These are phyloP conservation scores for Talpa occidentalis DNA, from an alignment of 2,113 vertebrate species.

Conservation along the genomic window DNA sequence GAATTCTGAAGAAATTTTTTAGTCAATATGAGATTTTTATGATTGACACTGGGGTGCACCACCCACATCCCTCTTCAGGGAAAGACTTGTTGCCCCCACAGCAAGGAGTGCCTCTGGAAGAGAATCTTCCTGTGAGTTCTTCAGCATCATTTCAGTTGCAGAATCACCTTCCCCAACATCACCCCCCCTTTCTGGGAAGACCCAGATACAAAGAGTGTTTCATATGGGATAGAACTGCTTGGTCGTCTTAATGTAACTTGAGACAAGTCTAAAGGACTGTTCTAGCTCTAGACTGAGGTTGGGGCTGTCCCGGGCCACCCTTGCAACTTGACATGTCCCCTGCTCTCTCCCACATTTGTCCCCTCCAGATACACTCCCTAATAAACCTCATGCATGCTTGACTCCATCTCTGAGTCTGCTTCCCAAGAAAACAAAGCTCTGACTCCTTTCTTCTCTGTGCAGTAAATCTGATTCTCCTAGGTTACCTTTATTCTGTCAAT, in stretches of 20 bases:
- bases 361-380: not conserved
- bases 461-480: not conserved
- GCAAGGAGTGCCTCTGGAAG: not conserved
- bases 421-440: not conserved
- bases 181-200: not conserved
- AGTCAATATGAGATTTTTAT: constrained; percentile 5
- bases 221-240: not conserved
- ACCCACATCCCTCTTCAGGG: not conserved
- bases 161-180: not conserved
- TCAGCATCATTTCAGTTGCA: not conserved
- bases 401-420: not conserved
- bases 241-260: not conserved
- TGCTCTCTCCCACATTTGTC: not conserved
- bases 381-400: not conserved
- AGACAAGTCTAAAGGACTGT: not conserved
- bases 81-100: not conserved
- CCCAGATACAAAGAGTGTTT: not conserved
- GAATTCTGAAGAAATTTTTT: not conserved
- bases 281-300: not conserved
- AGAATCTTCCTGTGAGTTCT: not conserved
- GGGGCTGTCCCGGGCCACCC: not conserved
- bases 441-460: not conserved
- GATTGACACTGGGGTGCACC: not conserved
- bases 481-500: not conserved
- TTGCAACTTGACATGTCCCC: not conserved